phyloP scores from a whole-genome alignment of 2,113 vertebrate genomes.

The Pseudolaguvia tuberculata region DNA sequence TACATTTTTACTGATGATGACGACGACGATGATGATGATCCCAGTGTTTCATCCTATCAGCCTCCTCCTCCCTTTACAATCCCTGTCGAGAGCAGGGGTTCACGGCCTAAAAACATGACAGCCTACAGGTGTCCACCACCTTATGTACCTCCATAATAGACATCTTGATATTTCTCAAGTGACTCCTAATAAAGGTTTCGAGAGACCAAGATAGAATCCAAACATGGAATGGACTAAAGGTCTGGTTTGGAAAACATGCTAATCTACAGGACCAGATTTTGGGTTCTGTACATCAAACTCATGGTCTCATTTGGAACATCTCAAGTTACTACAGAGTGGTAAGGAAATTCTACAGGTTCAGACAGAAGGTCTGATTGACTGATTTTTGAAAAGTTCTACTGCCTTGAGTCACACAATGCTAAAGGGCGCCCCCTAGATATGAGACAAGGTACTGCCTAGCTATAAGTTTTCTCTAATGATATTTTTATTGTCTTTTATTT shows the following conservation, averaged over 20 bases:
- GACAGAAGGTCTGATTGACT: constrained; percentile 1
- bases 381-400: constrained; percentile 24
- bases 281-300: constrained; percentile 1
- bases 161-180: constrained; percentile 47
- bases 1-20: constrained; percentile 91
- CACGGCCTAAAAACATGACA: constrained; percentile 98
- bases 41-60: constrained; percentile 90
- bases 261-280: constrained; percentile 15
- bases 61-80: constrained; percentile 91
- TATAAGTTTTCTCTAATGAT: constrained; percentile 49
- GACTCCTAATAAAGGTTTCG: constrained; percentile 53
- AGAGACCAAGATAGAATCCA: constrained; percentile 37
- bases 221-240: constrained; percentile 55
- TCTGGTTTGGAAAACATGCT: neutral
- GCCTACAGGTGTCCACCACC: constrained; percentile 92
- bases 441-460: constrained; percentile 50
- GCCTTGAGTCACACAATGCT: constrained; percentile 43
- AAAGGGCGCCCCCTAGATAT: constrained; percentile 49
- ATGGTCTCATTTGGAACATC: neutral
- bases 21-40: constrained; percentile 94
- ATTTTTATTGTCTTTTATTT: constrained; percentile 48
- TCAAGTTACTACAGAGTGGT: constrained; percentile 2
- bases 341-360: neutral
- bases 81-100: constrained; percentile 92
- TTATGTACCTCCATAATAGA: constrained; percentile 90